A percentile compares a stretch with the other conserved stretches of the same genome.
Conservation (phyloP, 2,113 vertebrate genomes). For the Oryzias javanicus region DNA sequence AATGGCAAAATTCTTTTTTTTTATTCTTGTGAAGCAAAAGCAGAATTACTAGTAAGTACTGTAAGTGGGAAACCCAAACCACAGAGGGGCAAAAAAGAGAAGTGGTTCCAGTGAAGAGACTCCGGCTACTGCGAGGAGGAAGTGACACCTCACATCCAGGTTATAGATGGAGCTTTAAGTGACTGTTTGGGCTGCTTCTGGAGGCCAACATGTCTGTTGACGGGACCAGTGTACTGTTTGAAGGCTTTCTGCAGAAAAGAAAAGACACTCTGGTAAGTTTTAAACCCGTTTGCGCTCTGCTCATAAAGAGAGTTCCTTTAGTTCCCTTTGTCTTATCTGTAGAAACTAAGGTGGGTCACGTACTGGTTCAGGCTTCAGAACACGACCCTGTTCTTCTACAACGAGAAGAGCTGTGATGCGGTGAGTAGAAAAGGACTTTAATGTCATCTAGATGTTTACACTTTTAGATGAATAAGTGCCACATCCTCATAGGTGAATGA, state of each 20-base stretch:
- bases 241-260: constrained; percentile 79
- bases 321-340: constrained; percentile 1
- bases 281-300: not conserved
- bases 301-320: not conserved
- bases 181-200: not conserved
- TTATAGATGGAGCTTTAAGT: constrained; percentile 11
- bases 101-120: constrained; percentile 34
- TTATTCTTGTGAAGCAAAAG: too few species aligned
- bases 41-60: not conserved
- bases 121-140: constrained; percentile 36
- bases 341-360: constrained; percentile 73
- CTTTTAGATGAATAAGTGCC: not conserved
- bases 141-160: constrained; percentile 28
- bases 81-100: constrained; percentile 48
- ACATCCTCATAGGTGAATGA: not conserved
- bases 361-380: constrained; percentile 78
- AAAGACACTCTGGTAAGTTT: constrained; percentile 78
- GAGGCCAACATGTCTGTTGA: constrained; percentile 57
- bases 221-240: constrained; percentile 50
- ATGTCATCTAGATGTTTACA: too few species aligned
- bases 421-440: constrained; percentile 44
- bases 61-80: not conserved
- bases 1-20: too few species aligned
- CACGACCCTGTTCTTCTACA: constrained; percentile 74
- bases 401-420: constrained; percentile 56